Evolutionary conservation across 2,888 invertebrate species (phyloP), one percentile per base, ranked within the genome.

Genomic region (Rapana venosa): DNA sequence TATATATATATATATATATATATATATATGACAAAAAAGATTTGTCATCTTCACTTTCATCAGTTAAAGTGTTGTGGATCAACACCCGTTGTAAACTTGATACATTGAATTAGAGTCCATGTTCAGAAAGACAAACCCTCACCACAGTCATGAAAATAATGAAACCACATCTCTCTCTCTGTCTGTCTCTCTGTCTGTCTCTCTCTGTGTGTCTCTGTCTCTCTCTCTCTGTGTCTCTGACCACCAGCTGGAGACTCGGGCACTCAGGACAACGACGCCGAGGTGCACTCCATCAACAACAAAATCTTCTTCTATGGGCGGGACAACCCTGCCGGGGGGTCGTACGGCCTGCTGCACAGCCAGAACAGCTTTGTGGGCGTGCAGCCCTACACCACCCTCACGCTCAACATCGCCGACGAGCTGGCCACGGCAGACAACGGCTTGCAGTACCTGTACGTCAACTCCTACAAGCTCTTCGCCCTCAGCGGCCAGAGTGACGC

Each of bases 401-500:
- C 70, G 22, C 56, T 85, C 13, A 22, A 88, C 90, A n/a, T 85
- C 35, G 74, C 83, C 26, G 84, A 88, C 88, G 58, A 90, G 74
- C 83, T 85, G 74, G 58, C 58, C 66, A 84, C 85, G n/a, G 89
- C 84, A 47, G 17, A 88, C 88, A 88, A 85, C 88, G 84, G 88
- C 26, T 11, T 26, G n/a, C 61, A 87, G 26, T 81, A 15, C 74
- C 47, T 83, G 30, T 74, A 85, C 77, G 20, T 89, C 70, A 90
- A 89, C 87, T 89, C 87, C 30, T 61, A 81, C 89, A 89, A 87
- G 87, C 83, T 90, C 74, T 92, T 91, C 70, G 92, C 90, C 26
- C 90, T 91, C 47, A 90, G 77, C 26, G 89, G 87, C 0, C 90
- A 90, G 79, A 26, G 81, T 0, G 90, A 91, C 66, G 8, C 20